Evolutionary conservation across 2,113 vertebrate genomes (phyloP).

Genomic region (Zapornia atra): DNA sequence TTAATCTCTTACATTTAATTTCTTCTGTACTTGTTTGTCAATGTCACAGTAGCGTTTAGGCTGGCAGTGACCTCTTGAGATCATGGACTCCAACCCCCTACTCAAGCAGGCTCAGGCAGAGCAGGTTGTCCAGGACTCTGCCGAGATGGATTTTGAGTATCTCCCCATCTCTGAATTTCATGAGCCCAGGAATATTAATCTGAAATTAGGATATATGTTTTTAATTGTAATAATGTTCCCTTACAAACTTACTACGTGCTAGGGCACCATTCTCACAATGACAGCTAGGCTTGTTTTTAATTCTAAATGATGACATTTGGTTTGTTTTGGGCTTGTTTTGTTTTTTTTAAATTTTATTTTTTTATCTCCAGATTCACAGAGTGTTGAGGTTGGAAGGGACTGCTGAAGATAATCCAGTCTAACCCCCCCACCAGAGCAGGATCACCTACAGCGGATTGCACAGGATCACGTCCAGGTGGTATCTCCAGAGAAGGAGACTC

Average conservation of each 20-base stretch:
- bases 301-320: not conserved
- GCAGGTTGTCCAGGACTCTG: not conserved
- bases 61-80: not conserved
- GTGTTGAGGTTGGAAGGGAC: no score
- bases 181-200: not conserved
- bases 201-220: not conserved
- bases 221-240: not conserved
- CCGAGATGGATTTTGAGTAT: not conserved
- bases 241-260: not conserved
- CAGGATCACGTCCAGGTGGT: no score
- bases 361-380: not conserved
- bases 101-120: not conserved
- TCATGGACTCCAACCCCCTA: accelerated
- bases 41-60: not conserved
- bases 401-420: no score
- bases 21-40: not conserved
- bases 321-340: not conserved
- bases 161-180: not conserved
- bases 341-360: no score
- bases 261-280: not conserved
- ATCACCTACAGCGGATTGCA: no score
- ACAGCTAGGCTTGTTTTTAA: not conserved
- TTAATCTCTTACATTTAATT: not conserved
- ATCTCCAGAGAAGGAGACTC: no score
- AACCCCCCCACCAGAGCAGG: no score